Percentiles rank a stretch among this genome's conserved stretches.
phyloP scores from a whole-genome alignment of 2,888 invertebrate genomes.

The Ophion obscuratus region DNA sequence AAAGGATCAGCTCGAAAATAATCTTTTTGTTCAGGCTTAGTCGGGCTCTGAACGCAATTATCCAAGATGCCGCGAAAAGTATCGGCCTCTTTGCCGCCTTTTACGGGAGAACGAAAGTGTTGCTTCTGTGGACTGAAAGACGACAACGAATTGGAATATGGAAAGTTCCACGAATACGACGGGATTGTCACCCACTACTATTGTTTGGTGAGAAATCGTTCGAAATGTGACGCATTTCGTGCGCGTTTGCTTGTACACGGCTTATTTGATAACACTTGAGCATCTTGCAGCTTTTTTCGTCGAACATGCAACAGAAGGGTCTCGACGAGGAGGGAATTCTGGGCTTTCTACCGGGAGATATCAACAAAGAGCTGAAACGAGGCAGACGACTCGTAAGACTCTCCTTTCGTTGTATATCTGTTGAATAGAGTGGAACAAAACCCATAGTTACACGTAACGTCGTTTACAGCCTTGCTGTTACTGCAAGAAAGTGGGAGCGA shows the following conservation, averaged over 20 bases:
- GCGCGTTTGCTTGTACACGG: too few species aligned
- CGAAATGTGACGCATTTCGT: not conserved
- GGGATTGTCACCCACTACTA: constrained; percentile 89
- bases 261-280: not conserved
- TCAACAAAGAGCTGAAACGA: constrained; percentile 87
- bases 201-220: constrained; percentile 88
- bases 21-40: constrained; percentile 11
- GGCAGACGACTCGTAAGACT: constrained; percentile 87
- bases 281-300: constrained; percentile 88
- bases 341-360: constrained; percentile 90
- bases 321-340: constrained; percentile 89
- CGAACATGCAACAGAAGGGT: constrained; percentile 89
- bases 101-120: constrained; percentile 78
- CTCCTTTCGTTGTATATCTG: constrained; percentile 22
- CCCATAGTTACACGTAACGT: not conserved
- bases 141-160: constrained; percentile 86
- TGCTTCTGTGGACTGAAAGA: constrained; percentile 85
- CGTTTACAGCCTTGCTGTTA: constrained; percentile 88
- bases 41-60: not conserved
- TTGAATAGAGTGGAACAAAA: not conserved
- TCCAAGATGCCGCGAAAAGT: constrained; percentile 53
- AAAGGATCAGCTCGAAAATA: not conserved
- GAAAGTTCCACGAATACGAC: constrained; percentile 86
- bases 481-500: constrained; percentile 88
- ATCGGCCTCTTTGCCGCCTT: not conserved